These are phyloP conservation scores for Pogoniulus pusillus DNA, from an alignment of 2,797 vertebrate genomes.

Conservation along the genomic window DNA sequence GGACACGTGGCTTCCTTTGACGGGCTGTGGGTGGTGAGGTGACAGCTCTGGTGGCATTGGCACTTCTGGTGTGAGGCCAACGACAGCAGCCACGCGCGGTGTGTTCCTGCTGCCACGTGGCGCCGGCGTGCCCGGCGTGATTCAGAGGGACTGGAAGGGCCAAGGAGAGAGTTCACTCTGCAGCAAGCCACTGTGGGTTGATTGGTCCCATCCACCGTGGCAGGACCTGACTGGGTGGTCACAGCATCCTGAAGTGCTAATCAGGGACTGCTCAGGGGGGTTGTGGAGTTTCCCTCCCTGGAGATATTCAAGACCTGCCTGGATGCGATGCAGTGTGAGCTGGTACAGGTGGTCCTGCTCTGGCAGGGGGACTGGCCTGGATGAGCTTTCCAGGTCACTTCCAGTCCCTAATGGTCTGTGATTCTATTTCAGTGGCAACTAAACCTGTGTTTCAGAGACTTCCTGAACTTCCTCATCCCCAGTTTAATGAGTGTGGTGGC, in stretches of 20 bases:
- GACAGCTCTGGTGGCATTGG: background rate
- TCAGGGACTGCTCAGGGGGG: no score
- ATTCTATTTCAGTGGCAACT: background rate
- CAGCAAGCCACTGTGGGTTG: fast-evolving
- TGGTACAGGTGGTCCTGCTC: no score
- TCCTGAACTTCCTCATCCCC: background rate
- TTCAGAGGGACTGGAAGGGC: background rate
- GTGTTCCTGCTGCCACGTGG: fast-evolving
- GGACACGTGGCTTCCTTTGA: fast-evolving
- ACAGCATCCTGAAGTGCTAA: background rate
- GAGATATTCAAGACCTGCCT: no score
- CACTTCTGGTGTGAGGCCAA: background rate
- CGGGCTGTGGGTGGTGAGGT: background rate
- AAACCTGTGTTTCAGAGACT: background rate
- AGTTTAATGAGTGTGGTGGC: background rate
- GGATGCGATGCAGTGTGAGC: no score
- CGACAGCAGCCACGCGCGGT: background rate
- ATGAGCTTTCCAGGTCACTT: no score
- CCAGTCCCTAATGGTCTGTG: no score
- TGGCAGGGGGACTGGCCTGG: no score
- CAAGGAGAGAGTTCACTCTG: background rate
- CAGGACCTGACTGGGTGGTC: background rate
- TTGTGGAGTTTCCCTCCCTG: no score
- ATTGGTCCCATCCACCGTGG: fast-evolving
- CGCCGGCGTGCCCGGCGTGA: background rate